Evolutionary conservation across 2,888 invertebrate genomes (phyloP), one percentile per base, ranked within the genome.

Genomic region (Cephus spinipes): DNA sequence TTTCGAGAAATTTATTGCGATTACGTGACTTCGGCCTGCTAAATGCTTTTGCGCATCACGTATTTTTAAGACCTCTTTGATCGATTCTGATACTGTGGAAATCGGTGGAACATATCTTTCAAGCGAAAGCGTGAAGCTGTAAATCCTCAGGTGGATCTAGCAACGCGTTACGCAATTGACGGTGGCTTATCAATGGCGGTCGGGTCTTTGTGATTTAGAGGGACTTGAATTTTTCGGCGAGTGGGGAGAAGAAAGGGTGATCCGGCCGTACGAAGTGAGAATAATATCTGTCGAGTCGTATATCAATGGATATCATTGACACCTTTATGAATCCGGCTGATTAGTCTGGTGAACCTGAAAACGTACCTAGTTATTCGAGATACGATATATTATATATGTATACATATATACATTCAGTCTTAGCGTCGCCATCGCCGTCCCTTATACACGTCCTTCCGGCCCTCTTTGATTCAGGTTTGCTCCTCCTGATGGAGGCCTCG

Each of bases 381-480:
- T 55, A 55, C 9, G 23, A 23, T 15, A 15, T 40, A 40, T 40
- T 35, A 1, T 36, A 12, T 12, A 12, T 12, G 3, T 12, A 12
- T 36, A 4, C 4, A 12, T 15, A 40, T 40, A 40, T 40, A 15
- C 0, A 23, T 55, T 55, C 23, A 55, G 55, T 6, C 23, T 55
- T 23, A 55, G 15, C 55, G 55, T 55, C 55, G 23, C 23, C 23
- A 55, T 55, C 9, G 23, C 55, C 23, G 55, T 23, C 23, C 23
- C 23, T 55, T 23, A 55, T 55, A 55, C 55, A 23, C 31, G 71
- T 71, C 32, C 31, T 71, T 12, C 31, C 76, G 76, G 81, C 81
- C 81, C 79, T 81, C 83, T 81, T 80, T 82, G 84, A 85, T 84
- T 84, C 81, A 80, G 83, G 55, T 81, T 83, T 83, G 77, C 81